Conservation (phyloP, 2,797 vertebrate species). For the Pseudochirops corinnae region DNA sequence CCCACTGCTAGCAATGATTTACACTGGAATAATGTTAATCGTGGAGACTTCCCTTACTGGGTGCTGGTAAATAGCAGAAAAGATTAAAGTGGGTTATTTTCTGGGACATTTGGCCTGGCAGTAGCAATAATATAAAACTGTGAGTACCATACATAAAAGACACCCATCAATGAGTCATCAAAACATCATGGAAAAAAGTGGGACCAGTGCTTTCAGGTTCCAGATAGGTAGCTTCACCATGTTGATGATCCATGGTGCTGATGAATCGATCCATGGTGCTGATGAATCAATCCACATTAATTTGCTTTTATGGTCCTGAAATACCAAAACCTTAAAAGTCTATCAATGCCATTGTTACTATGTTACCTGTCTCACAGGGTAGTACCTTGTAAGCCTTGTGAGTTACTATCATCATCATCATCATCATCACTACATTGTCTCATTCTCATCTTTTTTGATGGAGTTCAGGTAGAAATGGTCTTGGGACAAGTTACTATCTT, state of each 20-base stretch:
- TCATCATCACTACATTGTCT: background rate
- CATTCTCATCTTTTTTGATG: background rate
- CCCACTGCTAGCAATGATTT: background rate
- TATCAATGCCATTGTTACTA: background rate
- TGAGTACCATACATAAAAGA: conserved; percentile 11
- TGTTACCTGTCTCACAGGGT: background rate
- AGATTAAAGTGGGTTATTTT: background rate
- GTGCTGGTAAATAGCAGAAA: conserved; percentile 7
- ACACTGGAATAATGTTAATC: background rate
- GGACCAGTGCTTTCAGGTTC: conserved; percentile 23
- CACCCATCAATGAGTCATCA: background rate
- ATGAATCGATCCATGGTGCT: background rate
- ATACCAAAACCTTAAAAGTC: background rate
- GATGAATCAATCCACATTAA: background rate
- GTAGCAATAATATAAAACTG: conserved; percentile 4
- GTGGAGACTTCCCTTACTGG: background rate
- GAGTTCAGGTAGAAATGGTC: background rate
- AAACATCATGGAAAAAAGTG: background rate
- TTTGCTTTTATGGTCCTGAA: conserved; percentile 15
- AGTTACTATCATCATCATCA: background rate
- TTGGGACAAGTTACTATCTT: background rate
- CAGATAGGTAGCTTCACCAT: background rate
- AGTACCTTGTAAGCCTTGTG: background rate
- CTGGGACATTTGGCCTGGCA: background rate
- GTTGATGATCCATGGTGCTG: background rate